These are phyloP conservation scores for Paramuricea clavata DNA, from an alignment of 92 coral and sea anemone species.

Conservation along the genomic window DNA sequence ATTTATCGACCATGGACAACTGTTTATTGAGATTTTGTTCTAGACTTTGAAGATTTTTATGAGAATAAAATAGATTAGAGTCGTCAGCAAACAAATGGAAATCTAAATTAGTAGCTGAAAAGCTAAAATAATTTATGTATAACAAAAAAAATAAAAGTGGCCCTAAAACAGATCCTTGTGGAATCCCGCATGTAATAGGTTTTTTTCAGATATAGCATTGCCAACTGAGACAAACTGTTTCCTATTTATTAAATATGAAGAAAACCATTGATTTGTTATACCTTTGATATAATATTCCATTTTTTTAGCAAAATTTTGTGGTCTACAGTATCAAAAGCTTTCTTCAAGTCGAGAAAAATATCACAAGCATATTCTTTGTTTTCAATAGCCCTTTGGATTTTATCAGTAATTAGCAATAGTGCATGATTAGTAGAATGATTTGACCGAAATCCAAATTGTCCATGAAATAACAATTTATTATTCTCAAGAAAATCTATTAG, in stretches of 20 bases:
- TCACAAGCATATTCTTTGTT: background rate
- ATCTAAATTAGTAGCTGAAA: background rate
- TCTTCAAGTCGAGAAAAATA: background rate
- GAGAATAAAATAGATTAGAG: constrained; percentile 21
- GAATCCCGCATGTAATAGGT: constrained; percentile 35
- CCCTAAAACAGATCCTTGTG: constrained; percentile 55
- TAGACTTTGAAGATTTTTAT: constrained; percentile 29
- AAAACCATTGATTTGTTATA: constrained; percentile 4
- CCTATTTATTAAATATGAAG: constrained; percentile 6
- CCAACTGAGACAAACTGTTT: constrained; percentile 1
- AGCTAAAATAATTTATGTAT: constrained; percentile 32
- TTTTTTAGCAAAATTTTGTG: background rate
- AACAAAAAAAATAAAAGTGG: constrained; percentile 45
- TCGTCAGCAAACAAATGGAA: constrained; percentile 59
- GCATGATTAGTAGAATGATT: constrained; percentile 22
- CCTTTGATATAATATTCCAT: constrained; percentile 15
- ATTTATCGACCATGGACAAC: constrained; percentile 16
- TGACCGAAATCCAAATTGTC: constrained; percentile 17
- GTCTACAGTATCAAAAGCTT: constrained; percentile 23
- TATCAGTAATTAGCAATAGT: background rate
- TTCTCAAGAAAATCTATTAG: background rate
- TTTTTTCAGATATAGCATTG: background rate
- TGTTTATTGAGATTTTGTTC: constrained; percentile 45
- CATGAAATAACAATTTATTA: background rate
- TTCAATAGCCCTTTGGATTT: constrained; percentile 8